These are phyloP conservation scores for Hemiscyllium ocellatum DNA, from an alignment of 2,113 vertebrate species.

Conservation along the genomic window DNA sequence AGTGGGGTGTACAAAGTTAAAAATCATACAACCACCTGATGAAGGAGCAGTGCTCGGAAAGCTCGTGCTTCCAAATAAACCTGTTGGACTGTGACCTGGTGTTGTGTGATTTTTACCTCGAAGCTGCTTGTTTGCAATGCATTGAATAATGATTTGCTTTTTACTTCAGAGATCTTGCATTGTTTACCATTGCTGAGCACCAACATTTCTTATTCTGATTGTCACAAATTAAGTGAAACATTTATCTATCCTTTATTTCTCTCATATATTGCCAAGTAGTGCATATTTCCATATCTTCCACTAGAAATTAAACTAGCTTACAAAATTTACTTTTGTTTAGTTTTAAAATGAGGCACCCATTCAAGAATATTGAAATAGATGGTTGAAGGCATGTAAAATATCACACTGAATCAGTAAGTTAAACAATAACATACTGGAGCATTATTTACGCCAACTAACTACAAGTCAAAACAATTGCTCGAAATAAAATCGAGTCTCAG, in stretches of 20 bases:
- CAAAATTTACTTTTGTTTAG: neutral
- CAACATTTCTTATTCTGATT: neutral
- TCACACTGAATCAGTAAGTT: neutral
- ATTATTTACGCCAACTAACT: no score
- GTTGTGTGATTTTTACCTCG: no score
- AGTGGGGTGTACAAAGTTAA: no score
- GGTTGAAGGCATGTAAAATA: neutral
- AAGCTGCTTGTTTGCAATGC: neutral
- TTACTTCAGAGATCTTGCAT: neutral
- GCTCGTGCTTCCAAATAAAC: no score
- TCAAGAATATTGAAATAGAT: neutral
- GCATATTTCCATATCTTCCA: neutral
- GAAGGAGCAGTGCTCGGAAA: no score
- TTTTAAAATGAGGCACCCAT: neutral
- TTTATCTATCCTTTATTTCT: neutral
- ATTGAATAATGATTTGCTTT: neutral
- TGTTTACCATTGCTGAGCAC: neutral
- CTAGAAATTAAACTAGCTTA: neutral
- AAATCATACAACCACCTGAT: no score
- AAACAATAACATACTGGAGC: no score
- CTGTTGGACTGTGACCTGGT: no score
- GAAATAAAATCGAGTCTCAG: no score
- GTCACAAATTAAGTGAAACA: neutral
- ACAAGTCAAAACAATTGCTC: no score
- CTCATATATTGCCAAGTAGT: neutral